Conservation (phyloP, 2,113 vertebrate genomes). For the Notothenia coriiceps region DNA sequence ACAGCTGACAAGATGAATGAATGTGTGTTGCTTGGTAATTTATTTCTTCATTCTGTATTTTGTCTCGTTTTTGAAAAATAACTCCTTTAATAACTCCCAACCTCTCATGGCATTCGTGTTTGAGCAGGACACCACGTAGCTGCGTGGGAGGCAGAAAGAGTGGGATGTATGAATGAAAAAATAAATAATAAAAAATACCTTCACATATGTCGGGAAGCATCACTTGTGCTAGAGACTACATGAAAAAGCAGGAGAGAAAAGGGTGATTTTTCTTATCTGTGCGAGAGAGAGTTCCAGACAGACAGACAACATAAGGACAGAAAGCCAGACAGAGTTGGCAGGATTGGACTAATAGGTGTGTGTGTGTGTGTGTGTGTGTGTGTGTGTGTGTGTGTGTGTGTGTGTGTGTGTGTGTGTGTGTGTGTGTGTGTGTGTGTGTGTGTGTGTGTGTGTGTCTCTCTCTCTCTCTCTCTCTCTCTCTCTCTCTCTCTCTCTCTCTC, state of each 20-base stretch:
- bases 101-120: conserved; percentile 28
- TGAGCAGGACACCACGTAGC: conserved; percentile 29
- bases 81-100: neutral
- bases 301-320: conserved; percentile 59
- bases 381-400: conserved; percentile 63
- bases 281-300: conserved; percentile 35
- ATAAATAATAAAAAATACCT: neutral
- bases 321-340: conserved; percentile 50
- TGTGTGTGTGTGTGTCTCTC: conserved; percentile 47
- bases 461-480: too few relatives aligned
- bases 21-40: neutral
- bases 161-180: conserved; percentile 45
- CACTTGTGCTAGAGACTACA: conserved; percentile 34
- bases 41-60: neutral
- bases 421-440: conserved; percentile 59
- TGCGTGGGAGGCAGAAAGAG: conserved; percentile 44
- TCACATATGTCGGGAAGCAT: conserved; percentile 48
- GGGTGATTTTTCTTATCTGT: neutral
- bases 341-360: conserved; percentile 52
- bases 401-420: conserved; percentile 60
- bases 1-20: neutral
- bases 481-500: too few relatives aligned
- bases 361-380: conserved; percentile 43
- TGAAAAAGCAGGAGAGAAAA: conserved; percentile 29
- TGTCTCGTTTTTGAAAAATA: conserved; percentile 3